Conservation (phyloP, 2,888 invertebrate species). For the Ferdinandea cuprea region DNA sequence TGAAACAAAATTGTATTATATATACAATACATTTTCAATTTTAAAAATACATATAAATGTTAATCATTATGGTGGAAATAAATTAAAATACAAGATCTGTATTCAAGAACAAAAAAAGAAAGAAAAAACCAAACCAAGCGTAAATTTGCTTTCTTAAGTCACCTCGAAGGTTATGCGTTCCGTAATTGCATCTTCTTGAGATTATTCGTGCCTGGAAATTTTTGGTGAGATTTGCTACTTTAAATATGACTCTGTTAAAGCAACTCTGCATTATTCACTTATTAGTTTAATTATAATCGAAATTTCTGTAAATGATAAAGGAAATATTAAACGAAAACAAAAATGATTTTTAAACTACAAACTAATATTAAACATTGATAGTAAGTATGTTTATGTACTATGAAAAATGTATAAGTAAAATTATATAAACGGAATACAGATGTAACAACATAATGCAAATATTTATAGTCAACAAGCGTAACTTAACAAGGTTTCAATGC, state of each 20-base stretch:
- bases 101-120: background rate
- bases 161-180: background rate
- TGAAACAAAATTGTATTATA: no score
- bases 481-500: no score
- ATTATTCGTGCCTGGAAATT: background rate
- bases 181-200: background rate
- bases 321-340: background rate
- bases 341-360: background rate
- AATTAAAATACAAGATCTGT: background rate
- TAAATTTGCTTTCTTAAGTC: background rate
- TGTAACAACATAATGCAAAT: no score
- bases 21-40: no score
- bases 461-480: no score
- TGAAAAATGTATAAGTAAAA: no score
- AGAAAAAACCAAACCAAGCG: background rate
- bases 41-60: no score
- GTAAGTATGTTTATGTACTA: no score
- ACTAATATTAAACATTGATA: no score
- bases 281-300: background rate
- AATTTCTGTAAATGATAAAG: constrained; percentile 2
- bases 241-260: background rate
- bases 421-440: no score
- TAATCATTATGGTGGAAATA: no score
- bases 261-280: background rate
- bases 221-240: background rate